phyloP scores from a whole-genome alignment of 2,797 vertebrate genomes.

The Siniperca undulata region DNA sequence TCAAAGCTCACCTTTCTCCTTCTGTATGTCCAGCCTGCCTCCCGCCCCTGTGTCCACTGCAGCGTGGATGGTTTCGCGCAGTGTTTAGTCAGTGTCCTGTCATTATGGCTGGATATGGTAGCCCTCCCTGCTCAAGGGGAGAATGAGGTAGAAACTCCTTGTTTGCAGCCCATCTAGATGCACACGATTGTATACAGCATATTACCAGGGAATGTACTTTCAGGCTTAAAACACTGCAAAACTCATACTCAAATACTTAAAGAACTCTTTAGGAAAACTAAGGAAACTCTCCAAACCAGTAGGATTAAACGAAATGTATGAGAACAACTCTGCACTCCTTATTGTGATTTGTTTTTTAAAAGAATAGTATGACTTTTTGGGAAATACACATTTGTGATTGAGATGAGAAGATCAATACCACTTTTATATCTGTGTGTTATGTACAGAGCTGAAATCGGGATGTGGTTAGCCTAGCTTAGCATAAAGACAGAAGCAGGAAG shows the following conservation, averaged over 20 bases:
- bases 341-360: not conserved
- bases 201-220: not conserved
- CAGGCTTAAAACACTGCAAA: not conserved
- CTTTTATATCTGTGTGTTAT: not conserved
- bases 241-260: not conserved
- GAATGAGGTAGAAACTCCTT: conserved; percentile 20
- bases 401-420: not conserved
- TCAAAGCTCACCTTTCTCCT: conserved; percentile 76
- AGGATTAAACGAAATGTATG: not conserved
- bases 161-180: conserved; percentile 14
- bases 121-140: not conserved
- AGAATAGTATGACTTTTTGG: not conserved
- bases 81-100: conserved; percentile 47
- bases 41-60: conserved; percentile 53
- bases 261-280: not conserved
- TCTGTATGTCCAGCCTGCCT: conserved; percentile 44
- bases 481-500: not conserved
- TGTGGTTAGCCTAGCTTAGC: not conserved
- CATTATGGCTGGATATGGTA: conserved; percentile 44
- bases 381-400: not conserved
- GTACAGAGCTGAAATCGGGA: not conserved
- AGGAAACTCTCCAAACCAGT: not conserved
- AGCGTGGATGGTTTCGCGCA: conserved; percentile 46
- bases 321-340: not conserved
- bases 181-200: not conserved